Percentiles rank a stretch among this genome's conserved stretches.
These are phyloP conservation scores for Drosophila kuntzei DNA, from an alignment of 2,888 invertebrate genomes.

Conservation along the genomic window DNA sequence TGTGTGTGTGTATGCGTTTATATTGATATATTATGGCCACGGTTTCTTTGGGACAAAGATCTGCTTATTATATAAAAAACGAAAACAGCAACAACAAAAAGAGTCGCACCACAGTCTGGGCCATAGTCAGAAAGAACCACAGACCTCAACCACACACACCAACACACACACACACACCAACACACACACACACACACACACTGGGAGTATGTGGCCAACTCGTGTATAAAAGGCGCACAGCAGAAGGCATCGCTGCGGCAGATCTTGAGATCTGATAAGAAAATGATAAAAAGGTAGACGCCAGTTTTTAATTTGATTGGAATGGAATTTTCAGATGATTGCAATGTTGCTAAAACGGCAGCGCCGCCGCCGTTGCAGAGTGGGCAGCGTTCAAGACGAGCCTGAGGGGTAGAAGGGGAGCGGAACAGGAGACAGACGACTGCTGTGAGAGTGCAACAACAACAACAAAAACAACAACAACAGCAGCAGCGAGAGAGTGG, in stretches of 20 bases:
- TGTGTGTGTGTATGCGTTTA: constrained; percentile 70
- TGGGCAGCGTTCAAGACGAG: neutral
- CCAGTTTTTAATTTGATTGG: constrained; percentile 86
- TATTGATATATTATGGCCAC: constrained; percentile 85
- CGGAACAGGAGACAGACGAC: constrained; percentile 41
- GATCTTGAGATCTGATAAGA: constrained; percentile 85
- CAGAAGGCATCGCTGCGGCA: constrained; percentile 83
- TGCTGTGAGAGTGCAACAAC: constrained; percentile 58
- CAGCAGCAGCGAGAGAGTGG: neutral
- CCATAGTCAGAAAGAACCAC: constrained; percentile 53
- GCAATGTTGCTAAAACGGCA: constrained; percentile 80
- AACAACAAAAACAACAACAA: too few relatives aligned
- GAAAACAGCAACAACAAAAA: constrained; percentile 61
- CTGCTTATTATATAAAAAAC: constrained; percentile 84
- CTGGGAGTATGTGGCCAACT: constrained; percentile 8
- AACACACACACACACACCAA: constrained; percentile 6
- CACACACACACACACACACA: constrained; percentile 17
- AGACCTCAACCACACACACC: constrained; percentile 61
- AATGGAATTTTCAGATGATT: constrained; percentile 84
- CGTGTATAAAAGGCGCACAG: constrained; percentile 57
- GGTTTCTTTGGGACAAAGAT: constrained; percentile 85
- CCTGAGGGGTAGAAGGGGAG: neutral
- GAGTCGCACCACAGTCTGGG: constrained; percentile 62
- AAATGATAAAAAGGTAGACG: constrained; percentile 85
- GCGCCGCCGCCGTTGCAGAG: constrained; percentile 71